Conservation (phyloP, 2,113 vertebrate species). For the Melanerpes formicivorus region DNA sequence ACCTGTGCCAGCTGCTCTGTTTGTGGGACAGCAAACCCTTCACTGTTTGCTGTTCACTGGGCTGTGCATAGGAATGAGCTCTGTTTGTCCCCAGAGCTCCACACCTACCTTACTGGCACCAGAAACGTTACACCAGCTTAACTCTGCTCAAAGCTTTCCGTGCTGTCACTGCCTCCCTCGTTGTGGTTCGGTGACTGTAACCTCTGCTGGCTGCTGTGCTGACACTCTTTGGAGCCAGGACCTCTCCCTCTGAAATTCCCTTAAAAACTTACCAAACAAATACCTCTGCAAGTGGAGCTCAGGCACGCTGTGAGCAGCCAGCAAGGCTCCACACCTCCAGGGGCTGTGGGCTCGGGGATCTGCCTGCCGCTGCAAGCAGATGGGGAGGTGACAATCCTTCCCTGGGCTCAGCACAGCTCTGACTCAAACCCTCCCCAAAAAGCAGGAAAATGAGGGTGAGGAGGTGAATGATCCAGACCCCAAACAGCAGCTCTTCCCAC, state of each 20-base stretch:
- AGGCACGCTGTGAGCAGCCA: conserved; percentile 55
- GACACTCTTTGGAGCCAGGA: conserved; percentile 5
- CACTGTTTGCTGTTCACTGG: conserved; percentile 33
- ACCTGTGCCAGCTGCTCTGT: conserved; percentile 46
- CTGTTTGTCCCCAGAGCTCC: conserved; percentile 42
- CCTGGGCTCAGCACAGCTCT: background rate
- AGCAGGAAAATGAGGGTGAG: background rate
- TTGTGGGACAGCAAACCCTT: conserved; percentile 53
- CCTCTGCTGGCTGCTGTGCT: conserved; percentile 16
- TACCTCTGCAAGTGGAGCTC: background rate
- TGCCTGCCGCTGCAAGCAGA: conserved; percentile 41
- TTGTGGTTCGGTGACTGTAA: background rate
- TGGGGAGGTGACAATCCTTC: conserved; percentile 29
- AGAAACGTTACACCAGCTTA: conserved; percentile 47
- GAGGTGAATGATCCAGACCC: background rate
- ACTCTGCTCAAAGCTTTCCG: conserved; percentile 29
- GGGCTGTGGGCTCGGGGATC: background rate
- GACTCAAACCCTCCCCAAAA: conserved; percentile 7
- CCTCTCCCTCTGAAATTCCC: background rate
- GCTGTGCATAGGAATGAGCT: background rate
- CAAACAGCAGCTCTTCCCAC: background rate
- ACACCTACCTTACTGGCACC: conserved; percentile 43
- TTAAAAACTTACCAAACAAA: background rate
- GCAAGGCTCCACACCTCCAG: conserved; percentile 20
- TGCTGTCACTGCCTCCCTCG: conserved; percentile 1